These are phyloP conservation scores for Etheostoma nigrum DNA, from an alignment of 2,797 vertebrate species.

Conservation along the genomic window DNA sequence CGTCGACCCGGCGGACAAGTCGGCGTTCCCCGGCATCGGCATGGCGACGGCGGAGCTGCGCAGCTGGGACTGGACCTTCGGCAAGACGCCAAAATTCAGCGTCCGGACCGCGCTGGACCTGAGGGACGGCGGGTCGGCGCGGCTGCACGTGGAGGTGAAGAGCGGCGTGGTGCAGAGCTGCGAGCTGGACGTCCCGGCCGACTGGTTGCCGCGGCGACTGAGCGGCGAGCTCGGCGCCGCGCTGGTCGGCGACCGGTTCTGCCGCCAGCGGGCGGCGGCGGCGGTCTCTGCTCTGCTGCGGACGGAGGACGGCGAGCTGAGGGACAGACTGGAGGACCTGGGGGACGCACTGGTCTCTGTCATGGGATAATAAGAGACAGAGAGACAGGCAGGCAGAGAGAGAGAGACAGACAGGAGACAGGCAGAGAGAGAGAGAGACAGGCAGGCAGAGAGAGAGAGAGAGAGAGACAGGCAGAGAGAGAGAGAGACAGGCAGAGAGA, in stretches of 20 bases:
- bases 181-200: conserved; percentile 76
- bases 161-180: conserved; percentile 87
- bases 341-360: conserved; percentile 85
- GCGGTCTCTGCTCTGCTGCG: conserved; percentile 72
- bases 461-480: too few species aligned
- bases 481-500: too few species aligned
- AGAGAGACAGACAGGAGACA: too few species aligned
- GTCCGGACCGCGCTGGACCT: conserved; percentile 83
- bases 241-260: conserved; percentile 88
- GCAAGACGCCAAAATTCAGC: conserved; percentile 93
- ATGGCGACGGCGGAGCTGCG: conserved; percentile 83
- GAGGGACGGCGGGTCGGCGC: conserved; percentile 35
- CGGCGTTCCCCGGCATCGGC: conserved; percentile 85
- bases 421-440: too few species aligned
- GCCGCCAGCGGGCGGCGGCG: conserved; percentile 78
- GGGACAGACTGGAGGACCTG: conserved; percentile 81
- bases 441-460: too few species aligned
- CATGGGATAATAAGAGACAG: conserved; percentile 77
- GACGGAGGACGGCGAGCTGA: conserved; percentile 69
- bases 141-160: conserved; percentile 86
- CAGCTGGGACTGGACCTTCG: conserved; percentile 95
- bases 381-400: too few species aligned
- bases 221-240: conserved; percentile 73
- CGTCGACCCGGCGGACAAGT: conserved; percentile 88
- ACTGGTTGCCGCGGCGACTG: conserved; percentile 85